A percentile compares a stretch with the other conserved stretches of the same genome.
These are phyloP conservation scores for Brachionichthys hirsutus DNA, from an alignment of 2,113 vertebrate genomes.

Conservation along the genomic window DNA sequence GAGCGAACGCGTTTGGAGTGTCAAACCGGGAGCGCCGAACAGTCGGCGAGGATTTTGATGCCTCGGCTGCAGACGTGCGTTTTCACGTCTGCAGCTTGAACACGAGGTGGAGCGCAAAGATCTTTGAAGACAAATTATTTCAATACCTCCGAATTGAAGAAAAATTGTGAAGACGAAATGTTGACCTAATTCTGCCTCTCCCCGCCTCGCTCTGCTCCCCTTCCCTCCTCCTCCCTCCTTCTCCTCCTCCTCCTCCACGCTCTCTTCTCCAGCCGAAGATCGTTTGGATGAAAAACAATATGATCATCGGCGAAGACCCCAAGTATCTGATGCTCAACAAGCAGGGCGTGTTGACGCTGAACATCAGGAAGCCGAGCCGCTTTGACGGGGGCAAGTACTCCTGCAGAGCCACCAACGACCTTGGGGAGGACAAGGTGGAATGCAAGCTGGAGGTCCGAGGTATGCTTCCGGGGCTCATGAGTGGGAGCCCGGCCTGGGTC, in stretches of 20 bases:
- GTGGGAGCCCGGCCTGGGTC: background rate
- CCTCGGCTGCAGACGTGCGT: conserved; percentile 39
- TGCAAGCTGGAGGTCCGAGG: conserved; percentile 87
- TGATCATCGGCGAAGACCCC: conserved; percentile 83
- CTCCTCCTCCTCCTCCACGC: background rate
- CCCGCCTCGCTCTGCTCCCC: conserved; percentile 13
- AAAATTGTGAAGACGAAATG: conserved; percentile 60
- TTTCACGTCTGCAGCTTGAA: conserved; percentile 50
- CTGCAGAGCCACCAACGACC: conserved; percentile 86
- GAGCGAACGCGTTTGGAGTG: conserved; percentile 18
- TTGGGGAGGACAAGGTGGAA: conserved; percentile 84
- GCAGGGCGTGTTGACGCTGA: conserved; percentile 87
- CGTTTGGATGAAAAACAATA: conserved; percentile 90
- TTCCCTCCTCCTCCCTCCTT: conserved; percentile 6
- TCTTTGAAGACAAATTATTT: conserved; percentile 37
- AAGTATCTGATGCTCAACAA: conserved; percentile 88
- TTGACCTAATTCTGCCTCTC: conserved; percentile 59
- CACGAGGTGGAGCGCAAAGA: conserved; percentile 48
- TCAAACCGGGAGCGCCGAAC: conserved; percentile 30
- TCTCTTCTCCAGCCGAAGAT: conserved; percentile 76
- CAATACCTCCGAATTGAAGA: conserved; percentile 33
- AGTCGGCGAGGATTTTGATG: conserved; percentile 43
- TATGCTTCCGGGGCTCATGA: conserved; percentile 44
- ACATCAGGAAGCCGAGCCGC: conserved; percentile 82
- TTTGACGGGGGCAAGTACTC: conserved; percentile 85